Evolutionary conservation across 2,797 vertebrate species (phyloP), one percentile per base, ranked within the genome.

Genomic region (Oophaga sylvatica): DNA sequence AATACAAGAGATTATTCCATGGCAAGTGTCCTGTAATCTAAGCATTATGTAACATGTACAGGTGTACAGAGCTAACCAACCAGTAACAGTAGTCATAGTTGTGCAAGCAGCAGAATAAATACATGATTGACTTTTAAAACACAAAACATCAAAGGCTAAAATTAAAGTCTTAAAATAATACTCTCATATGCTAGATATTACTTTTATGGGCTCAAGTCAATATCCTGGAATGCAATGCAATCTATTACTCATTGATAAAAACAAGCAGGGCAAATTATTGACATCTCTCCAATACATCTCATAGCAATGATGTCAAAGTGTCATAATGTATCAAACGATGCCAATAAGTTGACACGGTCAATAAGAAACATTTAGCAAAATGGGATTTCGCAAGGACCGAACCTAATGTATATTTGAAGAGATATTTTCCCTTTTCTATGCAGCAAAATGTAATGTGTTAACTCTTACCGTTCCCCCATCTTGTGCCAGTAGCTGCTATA

Each of bases 241-340:
- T 29, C 15, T 78, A 65, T 85, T 65, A 35, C 41, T 22, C 41
- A 67, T 78, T 29, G 62, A n/a, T 53, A 78, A 53, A 78, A 85
- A 56, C 26, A 78, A 31, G 26, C 73, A 53, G 59, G 9, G 15
- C 57, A 53, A 41, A 53, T 77, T 22, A 78, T 85, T 71, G 76
- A 85, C 63, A 78, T 22, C 73, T 56, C 59, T 56, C 31, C 73
- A 65, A 48, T 59, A 45, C 83, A 84, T 48, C 10, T 76, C 22
- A 76, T 84, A n/a, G 13, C 67, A 77, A 77, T 67, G 60, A 56
- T 85, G 83, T 78, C 83, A 85, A 85, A 78, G 73, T 56, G 45
- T 65, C 73, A 78, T 77, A 67, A 78, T 77, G 59, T 78, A 77
- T 85, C 83, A 85, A 77, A 67, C 31, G 2, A 53, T 77, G 60